Percentiles rank a stretch among this genome's conserved stretches.
Evolutionary conservation across 2,888 invertebrate species (phyloP).

Genomic region (Timema podura): DNA sequence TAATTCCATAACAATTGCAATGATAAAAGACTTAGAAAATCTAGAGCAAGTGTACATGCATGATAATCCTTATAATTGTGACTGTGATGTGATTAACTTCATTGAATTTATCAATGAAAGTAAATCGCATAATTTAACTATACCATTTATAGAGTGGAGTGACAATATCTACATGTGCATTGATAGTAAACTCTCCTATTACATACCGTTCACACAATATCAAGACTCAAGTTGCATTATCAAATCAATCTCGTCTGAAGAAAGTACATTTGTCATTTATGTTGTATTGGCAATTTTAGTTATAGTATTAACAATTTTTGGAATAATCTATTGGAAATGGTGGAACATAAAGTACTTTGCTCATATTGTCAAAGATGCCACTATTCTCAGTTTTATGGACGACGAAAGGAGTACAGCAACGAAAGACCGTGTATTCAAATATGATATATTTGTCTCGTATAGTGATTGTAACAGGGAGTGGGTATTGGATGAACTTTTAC

Average conservation of each 20-base stretch:
- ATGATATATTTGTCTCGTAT: slow-evolving; percentile 68
- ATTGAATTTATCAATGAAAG: slow-evolving; percentile 39
- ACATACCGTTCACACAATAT: slow-evolving; percentile 10
- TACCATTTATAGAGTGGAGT: not conserved
- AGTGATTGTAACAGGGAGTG: slow-evolving; percentile 60
- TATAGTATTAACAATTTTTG: not conserved
- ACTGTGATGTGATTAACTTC: slow-evolving; percentile 49
- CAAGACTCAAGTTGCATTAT: not conserved
- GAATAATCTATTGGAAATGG: slow-evolving; percentile 48
- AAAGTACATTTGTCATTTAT: not conserved
- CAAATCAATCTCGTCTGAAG: not conserved
- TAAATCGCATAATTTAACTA: slow-evolving; percentile 30
- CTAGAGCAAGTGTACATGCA: slow-evolving; percentile 51
- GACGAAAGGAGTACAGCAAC: slow-evolving; percentile 41
- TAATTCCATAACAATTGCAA: slow-evolving; percentile 52
- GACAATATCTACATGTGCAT: not conserved
- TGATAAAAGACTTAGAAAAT: slow-evolving; percentile 52
- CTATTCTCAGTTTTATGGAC: slow-evolving; percentile 52
- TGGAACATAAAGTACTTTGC: slow-evolving; percentile 55
- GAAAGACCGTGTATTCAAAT: slow-evolving; percentile 44
- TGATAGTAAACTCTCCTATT: slow-evolving; percentile 32
- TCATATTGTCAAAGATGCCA: slow-evolving; percentile 55
- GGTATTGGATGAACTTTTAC: slow-evolving; percentile 59
- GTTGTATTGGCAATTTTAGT: slow-evolving; percentile 4
- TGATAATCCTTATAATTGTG: slow-evolving; percentile 57